Conservation (phyloP, 2,888 invertebrate species). For the Phortica okadai region DNA sequence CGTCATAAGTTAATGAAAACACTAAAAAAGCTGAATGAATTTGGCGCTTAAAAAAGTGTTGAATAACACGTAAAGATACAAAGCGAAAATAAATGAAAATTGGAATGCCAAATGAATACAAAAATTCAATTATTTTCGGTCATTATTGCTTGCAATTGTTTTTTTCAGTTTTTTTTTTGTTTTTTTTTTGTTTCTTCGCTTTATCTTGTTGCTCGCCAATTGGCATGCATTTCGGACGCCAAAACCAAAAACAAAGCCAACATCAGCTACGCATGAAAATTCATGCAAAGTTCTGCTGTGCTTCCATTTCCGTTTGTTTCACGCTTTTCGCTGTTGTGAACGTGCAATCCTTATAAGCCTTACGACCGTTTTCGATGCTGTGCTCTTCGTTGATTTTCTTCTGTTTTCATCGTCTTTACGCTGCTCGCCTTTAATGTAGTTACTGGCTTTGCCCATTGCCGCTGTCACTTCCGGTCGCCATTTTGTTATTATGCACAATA, state of each 20-base stretch:
- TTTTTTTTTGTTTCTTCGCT: conserved; percentile 3
- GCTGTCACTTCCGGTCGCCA: neutral
- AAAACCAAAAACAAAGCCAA: conserved; percentile 14
- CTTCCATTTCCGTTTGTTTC: neutral
- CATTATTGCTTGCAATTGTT: conserved; percentile 52
- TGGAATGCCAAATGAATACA: conserved; percentile 61
- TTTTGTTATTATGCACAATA: conserved; percentile 18
- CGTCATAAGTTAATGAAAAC: neutral
- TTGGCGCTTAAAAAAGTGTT: neutral
- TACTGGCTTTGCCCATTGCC: conserved; percentile 14
- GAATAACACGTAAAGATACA: conserved; percentile 22
- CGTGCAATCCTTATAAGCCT: conserved; percentile 6
- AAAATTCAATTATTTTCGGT: conserved; percentile 69
- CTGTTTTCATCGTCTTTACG: neutral
- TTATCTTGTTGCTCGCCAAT: neutral
- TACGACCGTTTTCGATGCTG: neutral
- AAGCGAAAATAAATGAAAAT: conserved; percentile 51
- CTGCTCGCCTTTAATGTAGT: conserved; percentile 3
- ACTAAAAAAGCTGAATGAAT: conserved; percentile 4
- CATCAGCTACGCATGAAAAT: conserved; percentile 12
- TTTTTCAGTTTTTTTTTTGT: conserved; percentile 34
- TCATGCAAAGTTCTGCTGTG: neutral
- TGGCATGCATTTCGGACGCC: conserved; percentile 10
- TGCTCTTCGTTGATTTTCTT: neutral
- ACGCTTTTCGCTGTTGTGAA: neutral